Percentiles rank a stretch among this genome's conserved stretches.
These are phyloP conservation scores for Carpatolechia fugitivella DNA, from an alignment of 2,888 invertebrate genomes.

Conservation along the genomic window DNA sequence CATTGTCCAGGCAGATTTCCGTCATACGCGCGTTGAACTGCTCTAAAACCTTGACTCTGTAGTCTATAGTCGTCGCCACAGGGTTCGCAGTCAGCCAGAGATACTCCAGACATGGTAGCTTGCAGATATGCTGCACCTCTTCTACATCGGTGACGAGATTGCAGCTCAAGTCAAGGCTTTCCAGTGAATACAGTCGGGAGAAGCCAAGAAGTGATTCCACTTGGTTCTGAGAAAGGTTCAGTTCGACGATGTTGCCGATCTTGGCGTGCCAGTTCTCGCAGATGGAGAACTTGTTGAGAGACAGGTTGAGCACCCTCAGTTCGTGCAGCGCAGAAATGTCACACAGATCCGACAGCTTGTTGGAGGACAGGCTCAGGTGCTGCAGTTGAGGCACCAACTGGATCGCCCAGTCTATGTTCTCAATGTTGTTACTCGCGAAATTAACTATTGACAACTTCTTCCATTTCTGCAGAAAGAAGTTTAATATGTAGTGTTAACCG, in stretches of 20 bases:
- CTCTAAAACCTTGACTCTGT: slow-evolving; percentile 93
- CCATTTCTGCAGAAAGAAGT: slow-evolving; percentile 80
- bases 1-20: slow-evolving; percentile 93
- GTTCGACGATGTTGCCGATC: slow-evolving; percentile 91
- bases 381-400: slow-evolving; percentile 86
- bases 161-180: slow-evolving; percentile 90
- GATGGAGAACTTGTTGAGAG: slow-evolving; percentile 86
- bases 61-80: slow-evolving; percentile 91
- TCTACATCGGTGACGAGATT: slow-evolving; percentile 90
- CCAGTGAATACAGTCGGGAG: slow-evolving; percentile 91
- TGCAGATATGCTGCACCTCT: slow-evolving; percentile 88
- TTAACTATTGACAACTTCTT: slow-evolving; percentile 84
- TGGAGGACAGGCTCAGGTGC: slow-evolving; percentile 86
- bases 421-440: slow-evolving; percentile 88
- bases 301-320: slow-evolving; percentile 86
- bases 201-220: slow-evolving; percentile 86
- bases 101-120: slow-evolving; percentile 91
- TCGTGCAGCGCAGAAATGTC: slow-evolving; percentile 89
- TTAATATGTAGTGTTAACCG: background rate
- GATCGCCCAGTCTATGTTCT: slow-evolving; percentile 88
- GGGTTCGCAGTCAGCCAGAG: slow-evolving; percentile 94
- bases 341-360: slow-evolving; percentile 85
- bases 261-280: slow-evolving; percentile 90
- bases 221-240: slow-evolving; percentile 92
- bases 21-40: slow-evolving; percentile 90